These are phyloP conservation scores for Plusia festucae DNA, from an alignment of 2,888 invertebrate species.

Conservation along the genomic window DNA sequence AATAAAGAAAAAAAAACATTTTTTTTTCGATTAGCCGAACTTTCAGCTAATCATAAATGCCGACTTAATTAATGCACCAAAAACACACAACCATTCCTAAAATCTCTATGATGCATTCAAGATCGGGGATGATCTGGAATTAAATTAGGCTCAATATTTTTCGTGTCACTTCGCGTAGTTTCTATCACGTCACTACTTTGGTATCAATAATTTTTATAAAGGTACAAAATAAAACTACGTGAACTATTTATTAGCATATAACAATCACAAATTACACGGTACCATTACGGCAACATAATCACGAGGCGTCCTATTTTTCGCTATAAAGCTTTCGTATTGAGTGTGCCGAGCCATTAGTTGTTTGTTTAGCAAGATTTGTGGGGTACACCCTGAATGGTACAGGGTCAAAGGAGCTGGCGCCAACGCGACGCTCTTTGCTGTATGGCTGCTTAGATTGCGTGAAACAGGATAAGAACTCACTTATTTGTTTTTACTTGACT, in stretches of 20 bases:
- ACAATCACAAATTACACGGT: slow-evolving; percentile 41
- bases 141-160: too few species aligned
- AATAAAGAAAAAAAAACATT: too few species aligned
- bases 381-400: slow-evolving; percentile 46
- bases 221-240: background rate
- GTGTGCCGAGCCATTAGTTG: slow-evolving; percentile 55
- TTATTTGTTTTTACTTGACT: background rate
- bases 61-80: too few species aligned
- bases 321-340: slow-evolving; percentile 54
- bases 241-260: background rate
- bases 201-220: background rate
- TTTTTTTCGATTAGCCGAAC: too few species aligned
- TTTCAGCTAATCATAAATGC: too few species aligned
- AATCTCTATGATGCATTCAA: too few species aligned
- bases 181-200: too few species aligned
- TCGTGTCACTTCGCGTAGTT: too few species aligned
- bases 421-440: slow-evolving; percentile 38
- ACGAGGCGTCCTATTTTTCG: slow-evolving; percentile 41
- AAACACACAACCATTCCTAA: too few species aligned
- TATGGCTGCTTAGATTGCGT: slow-evolving; percentile 8
- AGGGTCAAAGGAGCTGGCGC: slow-evolving; percentile 59
- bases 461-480: slow-evolving; percentile 26
- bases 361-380: slow-evolving; percentile 68
- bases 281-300: slow-evolving; percentile 47
- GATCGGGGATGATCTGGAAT: too few species aligned